Conservation (phyloP, 2,888 invertebrate species). For the Cancer borealis region DNA sequence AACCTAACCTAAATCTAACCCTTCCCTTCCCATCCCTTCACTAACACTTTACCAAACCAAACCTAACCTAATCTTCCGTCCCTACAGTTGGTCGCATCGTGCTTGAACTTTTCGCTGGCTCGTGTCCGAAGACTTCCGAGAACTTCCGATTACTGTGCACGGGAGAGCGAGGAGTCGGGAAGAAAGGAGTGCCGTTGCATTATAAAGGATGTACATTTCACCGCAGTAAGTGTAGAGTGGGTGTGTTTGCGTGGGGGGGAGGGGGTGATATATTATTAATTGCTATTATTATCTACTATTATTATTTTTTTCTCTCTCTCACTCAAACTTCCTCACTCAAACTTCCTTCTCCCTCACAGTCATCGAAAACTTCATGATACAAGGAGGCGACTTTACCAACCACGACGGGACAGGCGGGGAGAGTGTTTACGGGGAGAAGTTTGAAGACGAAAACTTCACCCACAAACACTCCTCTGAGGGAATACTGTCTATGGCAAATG, state of each 20-base stretch:
- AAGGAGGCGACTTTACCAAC: constrained; percentile 77
- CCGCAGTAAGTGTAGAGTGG: constrained; percentile 57
- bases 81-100: constrained; percentile 71
- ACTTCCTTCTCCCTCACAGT: constrained; percentile 57
- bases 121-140: constrained; percentile 75
- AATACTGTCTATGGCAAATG: constrained; percentile 77
- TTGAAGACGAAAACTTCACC: constrained; percentile 77
- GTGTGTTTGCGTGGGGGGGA: too few relatives aligned
- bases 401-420: constrained; percentile 77
- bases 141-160: constrained; percentile 76
- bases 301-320: too few relatives aligned
- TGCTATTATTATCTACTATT: too few relatives aligned
- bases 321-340: too few relatives aligned
- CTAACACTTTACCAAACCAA: neutral
- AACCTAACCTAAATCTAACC: neutral
- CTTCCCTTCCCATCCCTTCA: neutral
- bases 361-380: constrained; percentile 77
- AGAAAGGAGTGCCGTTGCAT: constrained; percentile 65
- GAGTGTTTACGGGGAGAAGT: constrained; percentile 77
- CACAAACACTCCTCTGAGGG: constrained; percentile 73
- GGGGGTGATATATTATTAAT: too few relatives aligned
- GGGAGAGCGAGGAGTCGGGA: constrained; percentile 72
- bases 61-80: neutral
- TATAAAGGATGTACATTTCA: constrained; percentile 75
- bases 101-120: constrained; percentile 68